Percentiles rank a stretch among this genome's conserved stretches.
phyloP scores from a whole-genome alignment of 2,797 vertebrate species.

The Trematomus bernacchii region DNA sequence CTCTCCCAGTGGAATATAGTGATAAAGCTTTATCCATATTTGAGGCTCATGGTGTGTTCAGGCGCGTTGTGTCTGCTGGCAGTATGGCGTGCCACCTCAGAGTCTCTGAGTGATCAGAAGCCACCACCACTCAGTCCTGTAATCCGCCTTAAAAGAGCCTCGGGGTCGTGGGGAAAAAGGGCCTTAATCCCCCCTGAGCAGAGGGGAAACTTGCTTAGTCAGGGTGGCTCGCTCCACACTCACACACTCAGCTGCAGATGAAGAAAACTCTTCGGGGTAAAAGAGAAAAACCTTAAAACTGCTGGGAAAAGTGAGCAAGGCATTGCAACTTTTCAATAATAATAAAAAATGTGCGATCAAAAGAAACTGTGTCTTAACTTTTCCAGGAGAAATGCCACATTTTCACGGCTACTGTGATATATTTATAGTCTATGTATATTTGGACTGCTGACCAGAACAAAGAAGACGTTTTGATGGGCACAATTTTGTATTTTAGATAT shows the following conservation, averaged over 20 bases:
- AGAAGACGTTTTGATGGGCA: neutral
- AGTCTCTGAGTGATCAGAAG: conserved; percentile 68
- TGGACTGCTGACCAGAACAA: no score
- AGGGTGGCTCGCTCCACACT: conserved; percentile 42
- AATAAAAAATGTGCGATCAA: no score
- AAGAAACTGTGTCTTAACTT: neutral
- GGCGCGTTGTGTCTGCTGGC: conserved; percentile 7
- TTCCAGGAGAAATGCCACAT: neutral
- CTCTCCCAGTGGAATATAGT: neutral
- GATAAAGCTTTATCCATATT: neutral
- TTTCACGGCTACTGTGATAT: no score
- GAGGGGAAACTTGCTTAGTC: conserved; percentile 54
- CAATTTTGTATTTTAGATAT: neutral
- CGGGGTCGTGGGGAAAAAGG: conserved; percentile 74
- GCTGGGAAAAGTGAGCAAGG: conserved; percentile 36
- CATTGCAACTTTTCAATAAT: neutral
- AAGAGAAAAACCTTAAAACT: neutral
- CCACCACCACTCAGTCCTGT: conserved; percentile 66
- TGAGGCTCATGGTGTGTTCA: neutral
- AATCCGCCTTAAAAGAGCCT: conserved; percentile 79
- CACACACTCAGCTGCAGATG: conserved; percentile 29
- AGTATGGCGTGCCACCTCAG: conserved; percentile 66
- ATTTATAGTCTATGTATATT: no score
- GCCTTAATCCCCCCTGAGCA: conserved; percentile 65
- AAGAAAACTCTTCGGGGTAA: conserved; percentile 9